Evolutionary conservation across 2,113 vertebrate genomes (phyloP).

Genomic region (Vombatus ursinus): DNA sequence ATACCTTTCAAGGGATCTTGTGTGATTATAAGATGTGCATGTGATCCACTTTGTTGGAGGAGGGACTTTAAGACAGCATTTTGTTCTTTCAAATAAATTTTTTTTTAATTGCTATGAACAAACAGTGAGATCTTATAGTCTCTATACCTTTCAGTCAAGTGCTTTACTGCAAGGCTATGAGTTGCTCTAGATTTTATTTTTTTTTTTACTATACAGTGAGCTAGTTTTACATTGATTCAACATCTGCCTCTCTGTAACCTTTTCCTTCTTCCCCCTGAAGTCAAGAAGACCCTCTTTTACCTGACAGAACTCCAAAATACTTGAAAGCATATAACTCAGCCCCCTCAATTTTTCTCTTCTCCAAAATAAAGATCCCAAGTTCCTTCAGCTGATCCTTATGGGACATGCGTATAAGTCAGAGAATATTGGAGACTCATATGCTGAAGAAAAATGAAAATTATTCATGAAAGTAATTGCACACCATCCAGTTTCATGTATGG

Average conservation of each 20-base stretch:
- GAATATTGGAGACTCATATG: neutral
- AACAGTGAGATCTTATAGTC: neutral
- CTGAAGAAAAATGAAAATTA: neutral
- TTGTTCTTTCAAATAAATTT: neutral
- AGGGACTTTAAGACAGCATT: neutral
- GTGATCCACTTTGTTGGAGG: neutral
- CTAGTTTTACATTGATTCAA: neutral
- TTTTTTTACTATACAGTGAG: neutral
- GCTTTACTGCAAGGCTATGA: neutral
- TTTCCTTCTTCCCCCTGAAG: neutral
- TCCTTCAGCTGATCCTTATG: neutral
- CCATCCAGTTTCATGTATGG: neutral
- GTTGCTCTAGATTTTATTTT: neutral
- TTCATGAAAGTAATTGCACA: neutral
- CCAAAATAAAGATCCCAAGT: neutral
- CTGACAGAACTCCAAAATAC: neutral
- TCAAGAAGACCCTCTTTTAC: neutral
- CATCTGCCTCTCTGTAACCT: neutral
- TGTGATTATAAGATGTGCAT: neutral
- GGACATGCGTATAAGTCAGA: neutral
- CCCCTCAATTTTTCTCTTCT: neutral
- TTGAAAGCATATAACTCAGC: neutral
- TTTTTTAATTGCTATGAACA: neutral
- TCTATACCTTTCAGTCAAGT: neutral
- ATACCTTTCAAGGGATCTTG: neutral